Evolutionary conservation across 2,113 vertebrate species (phyloP), one percentile per base, ranked within the genome.

Genomic region (Spermophilus dauricus): DNA sequence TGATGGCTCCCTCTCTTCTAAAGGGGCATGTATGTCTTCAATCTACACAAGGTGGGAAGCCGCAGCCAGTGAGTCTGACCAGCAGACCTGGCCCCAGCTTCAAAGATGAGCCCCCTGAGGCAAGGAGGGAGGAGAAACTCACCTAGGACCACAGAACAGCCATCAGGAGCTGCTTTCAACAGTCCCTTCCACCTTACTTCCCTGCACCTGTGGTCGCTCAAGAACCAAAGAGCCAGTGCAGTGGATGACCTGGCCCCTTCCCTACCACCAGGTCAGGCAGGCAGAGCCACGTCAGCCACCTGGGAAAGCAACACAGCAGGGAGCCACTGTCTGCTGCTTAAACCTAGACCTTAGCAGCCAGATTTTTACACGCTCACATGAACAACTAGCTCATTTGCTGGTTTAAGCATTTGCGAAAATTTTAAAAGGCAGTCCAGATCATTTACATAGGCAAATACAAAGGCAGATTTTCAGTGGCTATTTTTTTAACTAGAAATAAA

Each of bases 1-100:
- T 0, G 24, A 32, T 0, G 4, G 45, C 0, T 4, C 0, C 1
- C 56, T 48, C 34, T 24, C 67, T 24, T 42, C 1, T 32, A 24
- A 22, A 42, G 12, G 1, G 45, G 20, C 32, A 16, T 1, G 20
- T 14, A 4, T 2, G 0, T 7, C 16, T 26, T 22, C 28, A 4
- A 73, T n/a, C 61, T 1, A 8, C 13, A 8, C 4, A 24, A 37
- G 34, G 22, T 0, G 0, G 56, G 45, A 81, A 20, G 34, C 37
- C 3, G 20, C 1, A 11, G 11, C 1, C 10, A 45, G 65, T 2
- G 16, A 2, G 5, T 1, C 5, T 16, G 13, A 70, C 77, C 91
- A 39, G 18, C 0, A 70, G 24, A 58, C 56, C 75, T 53, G 4
- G 0, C 13, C 42, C 56, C n/a, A 24, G 3, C 8, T 22, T 45